Percentiles rank a stretch among this genome's conserved stretches.
Conservation (phyloP, 1,140 invertebrate species). For the Eumaeus atala region DNA sequence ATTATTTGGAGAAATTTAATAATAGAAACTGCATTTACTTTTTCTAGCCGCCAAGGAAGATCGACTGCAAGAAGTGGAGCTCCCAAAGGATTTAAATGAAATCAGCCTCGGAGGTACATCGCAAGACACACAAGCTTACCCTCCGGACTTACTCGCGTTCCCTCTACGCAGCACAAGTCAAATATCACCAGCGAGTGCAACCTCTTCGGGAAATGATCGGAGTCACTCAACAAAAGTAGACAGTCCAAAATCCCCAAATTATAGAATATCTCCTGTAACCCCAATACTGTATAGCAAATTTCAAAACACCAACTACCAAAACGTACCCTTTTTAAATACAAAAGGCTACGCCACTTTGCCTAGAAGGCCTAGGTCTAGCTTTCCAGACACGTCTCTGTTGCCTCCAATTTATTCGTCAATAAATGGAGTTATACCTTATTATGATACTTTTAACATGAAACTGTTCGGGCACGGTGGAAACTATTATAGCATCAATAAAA, state of each 20-base stretch:
- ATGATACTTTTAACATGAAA: constrained; percentile 87
- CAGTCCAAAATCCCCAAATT: constrained; percentile 74
- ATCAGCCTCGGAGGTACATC: constrained; percentile 61
- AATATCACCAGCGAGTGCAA: constrained; percentile 80
- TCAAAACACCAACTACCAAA: constrained; percentile 76
- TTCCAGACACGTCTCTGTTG: constrained; percentile 73
- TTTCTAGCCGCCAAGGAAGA: constrained; percentile 61
- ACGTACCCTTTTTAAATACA: constrained; percentile 74
- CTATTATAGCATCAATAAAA: constrained; percentile 83
- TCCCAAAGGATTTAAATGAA: constrained; percentile 44
- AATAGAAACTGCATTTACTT: neutral
- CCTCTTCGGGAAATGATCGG: constrained; percentile 75
- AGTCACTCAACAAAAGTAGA: constrained; percentile 48
- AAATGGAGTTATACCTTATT: constrained; percentile 82
- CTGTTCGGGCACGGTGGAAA: constrained; percentile 87
- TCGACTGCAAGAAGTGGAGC: constrained; percentile 72
- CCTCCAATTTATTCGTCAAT: constrained; percentile 72
- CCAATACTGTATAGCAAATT: constrained; percentile 78
- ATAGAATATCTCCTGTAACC: constrained; percentile 73
- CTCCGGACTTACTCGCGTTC: constrained; percentile 88
- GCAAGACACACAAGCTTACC: constrained; percentile 75
- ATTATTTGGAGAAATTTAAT: neutral
- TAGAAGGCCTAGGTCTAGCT: constrained; percentile 82
- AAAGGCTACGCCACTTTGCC: constrained; percentile 89
- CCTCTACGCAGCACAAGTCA: constrained; percentile 75